These are phyloP conservation scores for Calliphora vicina DNA, from an alignment of 1,140 invertebrate genomes.

Conservation along the genomic window DNA sequence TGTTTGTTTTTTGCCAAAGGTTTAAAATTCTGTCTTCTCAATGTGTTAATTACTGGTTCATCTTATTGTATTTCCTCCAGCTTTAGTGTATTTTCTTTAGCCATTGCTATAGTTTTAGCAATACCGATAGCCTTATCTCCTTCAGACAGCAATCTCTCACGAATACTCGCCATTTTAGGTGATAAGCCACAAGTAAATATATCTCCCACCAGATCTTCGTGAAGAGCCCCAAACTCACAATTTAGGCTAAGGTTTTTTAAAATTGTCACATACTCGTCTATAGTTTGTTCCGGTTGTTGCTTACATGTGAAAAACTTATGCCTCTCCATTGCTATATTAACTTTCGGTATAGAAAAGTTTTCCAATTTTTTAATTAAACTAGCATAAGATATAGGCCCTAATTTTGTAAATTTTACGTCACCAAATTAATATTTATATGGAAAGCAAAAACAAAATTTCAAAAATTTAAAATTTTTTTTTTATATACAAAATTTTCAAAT, in stretches of 20 bases:
- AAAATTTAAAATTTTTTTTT: too few species aligned
- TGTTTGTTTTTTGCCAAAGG: not conserved
- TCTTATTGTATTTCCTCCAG: not conserved
- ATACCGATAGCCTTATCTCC: constrained; percentile 34
- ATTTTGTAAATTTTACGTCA: too few species aligned
- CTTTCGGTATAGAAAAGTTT: constrained; percentile 43
- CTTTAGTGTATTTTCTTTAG: not conserved
- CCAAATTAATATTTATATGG: too few species aligned
- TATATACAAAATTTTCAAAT: too few species aligned
- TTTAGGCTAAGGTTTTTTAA: constrained; percentile 43
- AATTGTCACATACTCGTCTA: constrained; percentile 45
- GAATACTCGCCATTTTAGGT: not conserved
- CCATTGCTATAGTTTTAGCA: constrained; percentile 30
- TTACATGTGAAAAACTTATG: constrained; percentile 47
- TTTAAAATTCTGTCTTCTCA: not conserved
- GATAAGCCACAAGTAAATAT: constrained; percentile 42
- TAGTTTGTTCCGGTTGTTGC: constrained; percentile 42
- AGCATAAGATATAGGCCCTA: too few species aligned
- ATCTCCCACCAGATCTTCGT: constrained; percentile 43
- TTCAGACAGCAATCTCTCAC: constrained; percentile 32
- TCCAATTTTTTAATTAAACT: constrained; percentile 43
- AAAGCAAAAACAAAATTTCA: too few species aligned
- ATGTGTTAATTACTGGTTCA: not conserved
- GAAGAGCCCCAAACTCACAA: constrained; percentile 44
- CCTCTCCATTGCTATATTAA: constrained; percentile 45